These are phyloP conservation scores for Chiloscyllium punctatum DNA, from an alignment of 2,797 vertebrate genomes.

Conservation along the genomic window DNA sequence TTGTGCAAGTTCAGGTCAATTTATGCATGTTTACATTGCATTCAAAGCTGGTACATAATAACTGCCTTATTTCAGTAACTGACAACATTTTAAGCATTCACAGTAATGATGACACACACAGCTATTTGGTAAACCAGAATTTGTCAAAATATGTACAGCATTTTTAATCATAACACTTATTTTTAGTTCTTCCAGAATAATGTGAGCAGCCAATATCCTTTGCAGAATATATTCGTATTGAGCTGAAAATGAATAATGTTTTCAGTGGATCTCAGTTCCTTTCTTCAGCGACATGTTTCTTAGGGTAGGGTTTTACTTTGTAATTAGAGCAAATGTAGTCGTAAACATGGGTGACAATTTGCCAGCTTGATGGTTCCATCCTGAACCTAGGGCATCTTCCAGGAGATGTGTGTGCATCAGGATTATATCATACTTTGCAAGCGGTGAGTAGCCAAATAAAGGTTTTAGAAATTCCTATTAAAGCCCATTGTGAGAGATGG, in stretches of 20 bases:
- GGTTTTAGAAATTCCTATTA: background rate
- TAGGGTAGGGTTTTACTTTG: background rate
- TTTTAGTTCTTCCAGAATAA: background rate
- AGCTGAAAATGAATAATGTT: background rate
- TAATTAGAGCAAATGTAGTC: background rate
- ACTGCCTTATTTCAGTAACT: background rate
- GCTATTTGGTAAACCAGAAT: background rate
- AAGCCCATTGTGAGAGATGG: too few species aligned
- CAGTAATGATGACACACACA: background rate
- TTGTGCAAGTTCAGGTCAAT: constrained; percentile 27
- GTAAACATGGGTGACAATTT: background rate
- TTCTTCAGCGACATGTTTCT: background rate
- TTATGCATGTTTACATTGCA: background rate
- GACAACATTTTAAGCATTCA: background rate
- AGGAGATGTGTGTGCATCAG: background rate
- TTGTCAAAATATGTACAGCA: background rate
- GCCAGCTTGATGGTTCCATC: background rate
- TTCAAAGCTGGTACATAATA: background rate
- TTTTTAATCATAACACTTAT: background rate
- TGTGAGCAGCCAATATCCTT: background rate
- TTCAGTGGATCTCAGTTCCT: background rate
- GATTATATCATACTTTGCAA: background rate
- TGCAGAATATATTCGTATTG: background rate
- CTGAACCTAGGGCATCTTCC: background rate
- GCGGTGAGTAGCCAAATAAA: background rate